Evolutionary conservation across 1,140 invertebrate genomes (phyloP), one percentile per base, ranked within the genome.

Genomic region (Heliconius hewitsoni): DNA sequence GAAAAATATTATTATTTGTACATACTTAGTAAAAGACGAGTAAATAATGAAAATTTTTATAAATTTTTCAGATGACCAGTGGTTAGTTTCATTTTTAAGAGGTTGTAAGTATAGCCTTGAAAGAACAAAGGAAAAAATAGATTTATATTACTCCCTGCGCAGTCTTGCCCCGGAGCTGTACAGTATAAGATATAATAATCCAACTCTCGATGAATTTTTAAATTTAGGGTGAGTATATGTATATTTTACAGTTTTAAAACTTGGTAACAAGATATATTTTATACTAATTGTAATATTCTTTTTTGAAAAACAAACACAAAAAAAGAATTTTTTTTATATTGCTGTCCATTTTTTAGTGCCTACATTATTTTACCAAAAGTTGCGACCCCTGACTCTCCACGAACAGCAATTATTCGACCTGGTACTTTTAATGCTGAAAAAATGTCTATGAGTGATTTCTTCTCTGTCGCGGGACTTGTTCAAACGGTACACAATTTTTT

Each of bases 31-130:
- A 46, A 16, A 19, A 52, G 16, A 50, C 16, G 39, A 50, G 4
- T 50, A 50, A 19, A 52, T 1, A 19, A 19, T 8, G 1, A 52
- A 52, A 0, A 2, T 52, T 52, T 19, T 8, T 52, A 11, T 23
- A 3, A 23, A 13, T 66, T 66, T 83, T 83, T 73, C 57, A 87
- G 96, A 96, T 85, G 96, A 96, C 76, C 95, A 96, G 80, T 96
- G 95, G 87, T 81, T 97, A 6, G 86, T 96, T 57, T 92, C 94
- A 8, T 96, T 96, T 85, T 91, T 97, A 13, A 92, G 96, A 18
- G 95, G 96, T 2, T 96, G 96, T 83, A 96, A 97, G 80, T 96
- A 95, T 85, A 97, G 96, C 83, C 89, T 97, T 86, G 96, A 96
- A 87, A 92, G 95, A 80, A 96, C 96, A 0, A 97, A 97, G 87